Evolutionary conservation across 2,797 vertebrate species (phyloP).

Genomic region (Aplochiton taeniatus): DNA sequence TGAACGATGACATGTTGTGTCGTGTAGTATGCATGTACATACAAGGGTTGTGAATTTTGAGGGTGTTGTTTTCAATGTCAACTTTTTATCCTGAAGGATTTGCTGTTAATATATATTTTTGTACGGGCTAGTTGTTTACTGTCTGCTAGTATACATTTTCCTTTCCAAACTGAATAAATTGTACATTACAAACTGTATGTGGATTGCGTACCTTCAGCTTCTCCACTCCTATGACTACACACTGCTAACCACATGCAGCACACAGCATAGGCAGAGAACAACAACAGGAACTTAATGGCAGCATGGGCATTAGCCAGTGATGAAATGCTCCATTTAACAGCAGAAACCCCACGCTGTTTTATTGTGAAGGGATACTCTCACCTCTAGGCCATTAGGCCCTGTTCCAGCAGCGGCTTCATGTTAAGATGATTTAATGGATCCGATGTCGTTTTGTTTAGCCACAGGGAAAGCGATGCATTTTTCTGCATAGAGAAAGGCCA

Average conservation of each 20-base stretch:
- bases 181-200: too few relatives aligned
- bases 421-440: conserved; percentile 59
- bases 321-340: conserved; percentile 46
- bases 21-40: conserved; percentile 21
- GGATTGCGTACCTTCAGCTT: not conserved
- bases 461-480: conserved; percentile 43
- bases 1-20: conserved; percentile 10
- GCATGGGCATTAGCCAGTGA: conserved; percentile 54
- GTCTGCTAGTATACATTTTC: too few relatives aligned
- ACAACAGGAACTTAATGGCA: conserved; percentile 51
- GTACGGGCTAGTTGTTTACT: conserved; percentile 26
- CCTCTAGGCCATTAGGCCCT: conserved; percentile 50
- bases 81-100: conserved; percentile 5
- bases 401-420: conserved; percentile 60
- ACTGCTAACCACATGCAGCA: conserved; percentile 13
- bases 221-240: not conserved
- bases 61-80: conserved; percentile 23
- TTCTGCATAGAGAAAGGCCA: too few relatives aligned
- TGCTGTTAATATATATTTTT: conserved; percentile 52
- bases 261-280: conserved; percentile 31
- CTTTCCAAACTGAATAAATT: too few relatives aligned
- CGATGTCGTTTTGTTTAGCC: conserved; percentile 43
- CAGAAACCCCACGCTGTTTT: conserved; percentile 44
- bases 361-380: conserved; percentile 53
- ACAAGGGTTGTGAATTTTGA: conserved; percentile 17